A percentile compares a stretch with the other conserved stretches of the same genome.
Evolutionary conservation across 2,113 vertebrate genomes (phyloP).

Genomic region (Aspidoscelis tigris): DNA sequence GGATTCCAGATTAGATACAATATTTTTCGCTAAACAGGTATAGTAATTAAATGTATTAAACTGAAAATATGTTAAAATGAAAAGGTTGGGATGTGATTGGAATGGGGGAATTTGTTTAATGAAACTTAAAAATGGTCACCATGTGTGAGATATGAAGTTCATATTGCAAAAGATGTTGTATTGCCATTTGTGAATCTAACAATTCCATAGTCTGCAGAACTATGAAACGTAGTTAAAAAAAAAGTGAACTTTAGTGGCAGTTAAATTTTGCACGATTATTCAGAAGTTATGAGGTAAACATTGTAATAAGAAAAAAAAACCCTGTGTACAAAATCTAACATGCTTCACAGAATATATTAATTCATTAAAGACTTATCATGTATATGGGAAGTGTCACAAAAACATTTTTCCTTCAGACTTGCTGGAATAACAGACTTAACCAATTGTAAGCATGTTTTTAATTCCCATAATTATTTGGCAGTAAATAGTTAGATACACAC

Average conservation of each 20-base stretch:
- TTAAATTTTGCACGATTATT: too few species aligned
- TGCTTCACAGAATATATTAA: too few species aligned
- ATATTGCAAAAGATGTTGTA: background rate
- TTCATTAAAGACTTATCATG: too few species aligned
- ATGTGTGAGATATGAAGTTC: background rate
- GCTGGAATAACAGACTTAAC: background rate
- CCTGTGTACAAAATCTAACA: background rate
- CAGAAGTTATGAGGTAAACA: background rate
- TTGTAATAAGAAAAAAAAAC: background rate
- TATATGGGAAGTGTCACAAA: too few species aligned
- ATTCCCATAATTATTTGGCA: too few species aligned
- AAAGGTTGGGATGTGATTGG: background rate
- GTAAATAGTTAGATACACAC: too few species aligned
- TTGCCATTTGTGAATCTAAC: background rate
- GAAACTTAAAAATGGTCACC: background rate
- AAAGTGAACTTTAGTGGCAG: too few species aligned
- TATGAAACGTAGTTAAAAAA: background rate
- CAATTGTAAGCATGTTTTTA: too few species aligned
- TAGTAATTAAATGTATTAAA: background rate
- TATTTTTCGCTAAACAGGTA: constrained; percentile 99
- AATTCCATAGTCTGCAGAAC: background rate
- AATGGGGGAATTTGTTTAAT: background rate
- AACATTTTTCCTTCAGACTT: background rate
- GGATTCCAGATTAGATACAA: constrained; percentile 94
- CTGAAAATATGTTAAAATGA: background rate